Evolutionary conservation across 1,140 invertebrate genomes (phyloP), one percentile per base, ranked within the genome.

Genomic region (Macrosteles quadrilineatus): DNA sequence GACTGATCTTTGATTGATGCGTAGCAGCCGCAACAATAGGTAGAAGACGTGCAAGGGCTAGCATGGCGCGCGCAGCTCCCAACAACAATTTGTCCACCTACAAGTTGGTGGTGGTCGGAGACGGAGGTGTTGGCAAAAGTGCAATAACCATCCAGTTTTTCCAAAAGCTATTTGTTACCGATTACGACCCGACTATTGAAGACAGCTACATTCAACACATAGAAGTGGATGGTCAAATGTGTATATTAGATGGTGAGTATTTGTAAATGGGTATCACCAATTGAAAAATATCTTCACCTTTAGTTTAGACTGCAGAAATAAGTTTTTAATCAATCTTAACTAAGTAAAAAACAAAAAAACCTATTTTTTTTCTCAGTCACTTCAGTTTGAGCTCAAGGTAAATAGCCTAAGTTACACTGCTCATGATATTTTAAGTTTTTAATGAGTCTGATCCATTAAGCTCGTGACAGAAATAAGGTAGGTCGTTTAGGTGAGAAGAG

Each of bases 121-220:
- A 95, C 82, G 93, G 94, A 78, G 88, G 92, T 71, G 91, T 96
- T 32, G 93, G 94, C 19, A 97, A 97, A 82, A 94, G 91, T 73
- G 93, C 93, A 1, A 87, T 96, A 68, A 96, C 94, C 0, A 96
- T 97, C 77, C 94, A 94, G 80, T 92, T 91, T 81, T 93, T 93
- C 78, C 90, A 92, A 79, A 92, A 94, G 80, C 81, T 94, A 70
- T 95, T 95, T 80, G 91, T 95, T 45, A 93, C 92, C 3, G 93
- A 95, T 78, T 95, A 95, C 77, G 93, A 95, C 81, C 93, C 93
- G 0, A 96, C 93, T 17, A 96, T 95, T 71, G 93, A 96, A 80
- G 93, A 96, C 77, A 92, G 91, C 73, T 95, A 95, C 79, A 91
- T 94, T 72, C 92, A 95, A 77, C 94, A 97, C 78, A 94, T 92